Percentiles rank a stretch among this genome's conserved stretches.
phyloP scores from a whole-genome alignment of 2,797 vertebrate species.

The Coilia nasus region DNA sequence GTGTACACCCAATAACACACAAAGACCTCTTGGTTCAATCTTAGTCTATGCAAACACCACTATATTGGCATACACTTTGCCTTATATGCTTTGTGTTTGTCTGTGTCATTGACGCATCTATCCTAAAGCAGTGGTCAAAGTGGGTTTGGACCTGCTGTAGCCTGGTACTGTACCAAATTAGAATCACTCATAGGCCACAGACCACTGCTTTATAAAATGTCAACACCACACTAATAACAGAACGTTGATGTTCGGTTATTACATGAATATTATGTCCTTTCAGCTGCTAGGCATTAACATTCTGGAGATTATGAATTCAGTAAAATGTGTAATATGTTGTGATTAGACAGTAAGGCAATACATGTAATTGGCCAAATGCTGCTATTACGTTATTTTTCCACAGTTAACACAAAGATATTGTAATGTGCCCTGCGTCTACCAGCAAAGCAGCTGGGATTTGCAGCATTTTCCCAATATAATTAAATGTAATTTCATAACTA shows the following conservation, averaged over 20 bases:
- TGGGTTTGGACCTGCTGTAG: not conserved
- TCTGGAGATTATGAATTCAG: not conserved
- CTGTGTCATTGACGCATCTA: not conserved
- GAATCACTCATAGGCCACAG: not conserved
- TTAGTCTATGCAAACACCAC: slow-evolving; percentile 1
- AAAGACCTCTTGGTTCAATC: slow-evolving; percentile 27
- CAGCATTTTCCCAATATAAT: no score
- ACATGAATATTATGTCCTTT: no score
- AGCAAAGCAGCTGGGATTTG: no score
- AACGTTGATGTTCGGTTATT: no score
- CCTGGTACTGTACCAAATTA: not conserved
- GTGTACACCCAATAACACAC: slow-evolving; percentile 22
- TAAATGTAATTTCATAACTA: no score
- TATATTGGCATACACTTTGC: slow-evolving; percentile 2
- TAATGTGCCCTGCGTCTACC: not conserved
- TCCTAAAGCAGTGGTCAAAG: not conserved
- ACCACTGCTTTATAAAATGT: not conserved
- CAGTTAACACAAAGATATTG: no score
- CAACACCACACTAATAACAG: no score
- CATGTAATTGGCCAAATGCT: not conserved
- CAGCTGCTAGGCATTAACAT: not conserved
- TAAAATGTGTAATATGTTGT: not conserved
- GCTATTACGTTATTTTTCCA: no score
- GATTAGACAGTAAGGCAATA: no score
- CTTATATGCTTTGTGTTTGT: not conserved